Evolutionary conservation across 2,888 invertebrate species (phyloP).

Genomic region (Anoplius nigerrimus): DNA sequence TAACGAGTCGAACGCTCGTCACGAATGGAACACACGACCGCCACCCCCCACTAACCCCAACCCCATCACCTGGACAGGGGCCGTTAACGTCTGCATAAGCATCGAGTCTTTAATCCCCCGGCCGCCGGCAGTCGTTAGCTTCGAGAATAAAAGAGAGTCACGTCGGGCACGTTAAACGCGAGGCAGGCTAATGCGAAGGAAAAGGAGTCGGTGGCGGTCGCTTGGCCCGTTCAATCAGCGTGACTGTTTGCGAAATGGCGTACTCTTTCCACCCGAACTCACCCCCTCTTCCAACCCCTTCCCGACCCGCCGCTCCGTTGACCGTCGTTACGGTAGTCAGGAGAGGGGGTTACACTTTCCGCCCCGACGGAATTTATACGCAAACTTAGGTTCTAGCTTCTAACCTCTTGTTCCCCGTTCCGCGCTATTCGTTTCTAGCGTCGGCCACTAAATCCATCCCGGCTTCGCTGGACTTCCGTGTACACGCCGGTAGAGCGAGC

Average conservation of each 20-base stretch:
- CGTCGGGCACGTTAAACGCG: conserved; percentile 21
- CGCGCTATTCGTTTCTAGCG: conserved; percentile 39
- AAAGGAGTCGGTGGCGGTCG: background rate
- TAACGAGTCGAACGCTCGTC: no score
- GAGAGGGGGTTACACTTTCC: conserved; percentile 35
- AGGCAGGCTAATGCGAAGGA: conserved; percentile 30
- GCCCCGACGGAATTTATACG: conserved; percentile 54
- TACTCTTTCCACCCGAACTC: background rate
- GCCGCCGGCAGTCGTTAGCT: conserved; percentile 4
- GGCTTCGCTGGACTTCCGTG: conserved; percentile 19
- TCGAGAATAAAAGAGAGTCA: conserved; percentile 13
- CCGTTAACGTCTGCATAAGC: background rate
- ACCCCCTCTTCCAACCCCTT: background rate
- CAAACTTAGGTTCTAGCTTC: conserved; percentile 43
- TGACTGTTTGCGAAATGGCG: conserved; percentile 44
- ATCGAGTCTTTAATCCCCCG: conserved; percentile 17
- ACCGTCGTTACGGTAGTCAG: background rate
- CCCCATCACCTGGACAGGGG: no score
- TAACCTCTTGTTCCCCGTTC: conserved; percentile 27
- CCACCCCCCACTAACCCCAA: conserved; percentile 11
- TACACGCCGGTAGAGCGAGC: no score
- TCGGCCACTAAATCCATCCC: conserved; percentile 45
- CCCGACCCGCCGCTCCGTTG: conserved; percentile 3
- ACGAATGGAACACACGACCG: no score
- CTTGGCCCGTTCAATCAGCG: conserved; percentile 32